A percentile compares a stretch with the other conserved stretches of the same genome.
These are phyloP conservation scores for Vulpes vulpes DNA, from an alignment of 2,113 vertebrate genomes.

Conservation along the genomic window DNA sequence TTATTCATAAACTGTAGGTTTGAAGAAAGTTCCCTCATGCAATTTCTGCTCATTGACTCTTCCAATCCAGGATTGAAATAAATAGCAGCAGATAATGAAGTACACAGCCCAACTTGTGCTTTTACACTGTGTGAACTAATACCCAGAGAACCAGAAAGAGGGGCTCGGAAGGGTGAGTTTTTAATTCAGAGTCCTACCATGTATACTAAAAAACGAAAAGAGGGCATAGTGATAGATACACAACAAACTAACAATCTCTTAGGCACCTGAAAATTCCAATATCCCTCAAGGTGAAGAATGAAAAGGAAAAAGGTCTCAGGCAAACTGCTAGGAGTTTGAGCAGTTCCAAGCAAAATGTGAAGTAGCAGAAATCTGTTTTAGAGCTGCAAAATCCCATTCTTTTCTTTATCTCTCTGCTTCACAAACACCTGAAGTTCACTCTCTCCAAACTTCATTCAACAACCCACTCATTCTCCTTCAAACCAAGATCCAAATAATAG, in stretches of 20 bases:
- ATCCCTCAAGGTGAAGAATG: not conserved
- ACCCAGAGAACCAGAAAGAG: not conserved
- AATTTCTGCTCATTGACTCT: constrained; percentile 36
- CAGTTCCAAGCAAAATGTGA: not conserved
- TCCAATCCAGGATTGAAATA: not conserved
- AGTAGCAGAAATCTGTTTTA: not conserved
- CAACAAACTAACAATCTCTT: not conserved
- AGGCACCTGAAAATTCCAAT: not conserved
- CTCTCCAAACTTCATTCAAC: not conserved
- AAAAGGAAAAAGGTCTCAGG: not conserved
- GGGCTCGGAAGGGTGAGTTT: not conserved
- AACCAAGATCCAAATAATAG: not conserved
- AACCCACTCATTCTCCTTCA: not conserved
- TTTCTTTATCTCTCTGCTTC: not conserved
- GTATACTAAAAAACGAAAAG: not conserved
- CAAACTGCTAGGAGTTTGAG: not conserved
- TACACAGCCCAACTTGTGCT: not conserved
- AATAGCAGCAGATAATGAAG: constrained; percentile 21
- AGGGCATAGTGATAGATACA: not conserved
- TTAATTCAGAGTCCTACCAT: not conserved
- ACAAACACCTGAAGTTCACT: not conserved
- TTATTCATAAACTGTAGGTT: constrained; percentile 68
- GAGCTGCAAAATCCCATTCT: not conserved
- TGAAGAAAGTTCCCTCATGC: constrained; percentile 18
- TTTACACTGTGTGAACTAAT: not conserved